A percentile compares a stretch with the other conserved stretches of the same genome.
Evolutionary conservation across 2,797 vertebrate species (phyloP).

Genomic region (Sebastes diaconus): DNA sequence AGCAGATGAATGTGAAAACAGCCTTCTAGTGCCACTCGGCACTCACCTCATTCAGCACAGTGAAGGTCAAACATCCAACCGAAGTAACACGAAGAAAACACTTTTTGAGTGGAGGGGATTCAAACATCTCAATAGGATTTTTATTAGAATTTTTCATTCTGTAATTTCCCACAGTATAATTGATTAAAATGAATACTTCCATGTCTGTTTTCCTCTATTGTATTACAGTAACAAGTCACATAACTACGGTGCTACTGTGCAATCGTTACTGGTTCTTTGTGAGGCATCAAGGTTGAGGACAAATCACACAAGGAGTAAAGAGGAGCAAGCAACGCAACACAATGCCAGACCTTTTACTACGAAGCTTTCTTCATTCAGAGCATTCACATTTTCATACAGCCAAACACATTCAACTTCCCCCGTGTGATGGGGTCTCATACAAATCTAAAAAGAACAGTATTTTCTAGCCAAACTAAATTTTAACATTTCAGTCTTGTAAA

Average conservation of each 20-base stretch:
- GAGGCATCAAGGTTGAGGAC: neutral
- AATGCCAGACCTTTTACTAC: neutral
- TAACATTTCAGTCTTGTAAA: neutral
- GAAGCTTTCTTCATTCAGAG: neutral
- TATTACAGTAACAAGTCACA: neutral
- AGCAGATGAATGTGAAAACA: neutral
- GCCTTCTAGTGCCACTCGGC: neutral
- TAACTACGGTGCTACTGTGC: neutral
- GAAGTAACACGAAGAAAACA: neutral
- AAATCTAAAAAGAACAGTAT: too few species aligned
- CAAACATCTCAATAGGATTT: neutral
- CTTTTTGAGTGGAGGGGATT: neutral
- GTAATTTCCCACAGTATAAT: neutral
- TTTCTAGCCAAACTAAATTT: too few species aligned
- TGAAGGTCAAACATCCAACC: neutral
- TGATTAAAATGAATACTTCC: neutral
- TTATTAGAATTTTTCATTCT: neutral
- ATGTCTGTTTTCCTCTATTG: neutral
- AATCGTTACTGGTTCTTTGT: neutral
- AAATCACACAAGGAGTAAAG: neutral
- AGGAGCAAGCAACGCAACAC: neutral
- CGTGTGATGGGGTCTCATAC: too few species aligned
- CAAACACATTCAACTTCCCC: too few species aligned
- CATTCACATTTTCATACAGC: too few species aligned
- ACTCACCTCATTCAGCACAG: neutral